phyloP scores from a whole-genome alignment of 1,140 invertebrate genomes.

The Pseudoatta argentina region DNA sequence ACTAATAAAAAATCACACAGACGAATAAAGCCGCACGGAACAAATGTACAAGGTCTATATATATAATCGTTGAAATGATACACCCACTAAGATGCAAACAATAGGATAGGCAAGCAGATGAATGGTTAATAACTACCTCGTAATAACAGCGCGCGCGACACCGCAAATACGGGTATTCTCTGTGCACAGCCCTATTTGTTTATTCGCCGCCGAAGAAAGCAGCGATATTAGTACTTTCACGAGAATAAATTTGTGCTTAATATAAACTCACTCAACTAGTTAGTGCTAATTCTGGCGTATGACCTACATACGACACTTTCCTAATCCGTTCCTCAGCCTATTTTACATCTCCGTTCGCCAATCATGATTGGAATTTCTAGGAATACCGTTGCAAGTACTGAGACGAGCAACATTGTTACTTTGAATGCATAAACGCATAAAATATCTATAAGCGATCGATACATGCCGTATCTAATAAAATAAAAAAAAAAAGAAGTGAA shows the following conservation, averaged over 20 bases:
- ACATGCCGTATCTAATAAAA: background rate
- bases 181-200: constrained; percentile 40
- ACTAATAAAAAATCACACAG: background rate
- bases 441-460: background rate
- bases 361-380: constrained; percentile 7
- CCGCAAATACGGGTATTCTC: constrained; percentile 46
- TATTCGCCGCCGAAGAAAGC: constrained; percentile 49
- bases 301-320: constrained; percentile 27
- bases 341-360: background rate
- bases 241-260: constrained; percentile 59
- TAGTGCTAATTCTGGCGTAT: constrained; percentile 40
- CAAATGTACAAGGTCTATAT: constrained; percentile 3
- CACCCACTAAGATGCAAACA: background rate
- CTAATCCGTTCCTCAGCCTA: background rate
- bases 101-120: background rate
- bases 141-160: constrained; percentile 34
- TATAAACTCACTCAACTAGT: constrained; percentile 13
- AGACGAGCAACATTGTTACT: background rate
- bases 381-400: background rate
- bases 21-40: background rate
- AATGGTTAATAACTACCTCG: constrained; percentile 33
- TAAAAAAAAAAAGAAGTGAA: constrained; percentile 30
- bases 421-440: background rate
- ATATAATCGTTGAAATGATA: background rate
- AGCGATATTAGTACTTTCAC: constrained; percentile 66